Conservation (phyloP, 2,797 vertebrate genomes). For the Mallotus villosus region DNA sequence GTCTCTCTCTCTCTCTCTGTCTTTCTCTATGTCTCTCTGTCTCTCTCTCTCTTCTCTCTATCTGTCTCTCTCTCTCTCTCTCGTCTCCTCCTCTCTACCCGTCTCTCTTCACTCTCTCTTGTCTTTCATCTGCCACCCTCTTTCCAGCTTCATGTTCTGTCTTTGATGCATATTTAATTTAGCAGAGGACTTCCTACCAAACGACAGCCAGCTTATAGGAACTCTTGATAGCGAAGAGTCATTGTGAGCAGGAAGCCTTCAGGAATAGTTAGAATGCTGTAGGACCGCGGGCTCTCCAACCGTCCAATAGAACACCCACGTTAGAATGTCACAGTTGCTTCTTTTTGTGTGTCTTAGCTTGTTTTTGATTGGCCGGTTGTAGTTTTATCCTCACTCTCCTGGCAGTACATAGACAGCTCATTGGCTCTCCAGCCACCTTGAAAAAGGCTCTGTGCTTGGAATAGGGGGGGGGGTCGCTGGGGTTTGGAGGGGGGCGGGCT, state of each 20-base stretch:
- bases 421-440: no score
- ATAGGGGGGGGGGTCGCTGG: no score
- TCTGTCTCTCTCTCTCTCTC: conserved; percentile 5
- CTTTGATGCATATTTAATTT: background rate
- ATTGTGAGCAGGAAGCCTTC: background rate
- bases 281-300: no score
- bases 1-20: background rate
- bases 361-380: no score
- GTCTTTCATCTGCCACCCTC: background rate
- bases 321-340: background rate
- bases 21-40: background rate
- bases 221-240: background rate
- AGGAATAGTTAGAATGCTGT: background rate
- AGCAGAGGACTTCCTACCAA: background rate
- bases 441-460: background rate
- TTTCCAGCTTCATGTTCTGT: background rate
- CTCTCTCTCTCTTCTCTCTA: background rate
- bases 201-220: background rate
- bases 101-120: background rate
- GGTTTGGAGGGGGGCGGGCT: no score
- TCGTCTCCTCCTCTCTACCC: background rate
- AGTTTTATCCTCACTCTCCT: background rate
- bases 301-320: background rate
- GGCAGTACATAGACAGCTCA: background rate
- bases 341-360: no score